phyloP scores from a whole-genome alignment of 2,113 vertebrate species.

The Coreoperca whiteheadi region DNA sequence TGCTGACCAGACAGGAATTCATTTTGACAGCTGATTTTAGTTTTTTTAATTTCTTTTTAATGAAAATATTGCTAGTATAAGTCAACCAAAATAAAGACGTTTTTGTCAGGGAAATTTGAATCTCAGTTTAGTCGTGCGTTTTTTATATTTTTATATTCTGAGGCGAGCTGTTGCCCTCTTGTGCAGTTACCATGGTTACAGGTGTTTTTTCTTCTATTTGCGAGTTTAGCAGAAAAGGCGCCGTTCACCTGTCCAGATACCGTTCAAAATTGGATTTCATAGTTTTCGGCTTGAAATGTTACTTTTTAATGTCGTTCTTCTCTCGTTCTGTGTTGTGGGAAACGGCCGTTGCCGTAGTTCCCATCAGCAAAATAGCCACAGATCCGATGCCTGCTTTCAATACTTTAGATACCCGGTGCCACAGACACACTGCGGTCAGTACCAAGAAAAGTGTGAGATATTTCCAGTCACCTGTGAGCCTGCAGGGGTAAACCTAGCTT shows the following conservation, averaged over 20 bases:
- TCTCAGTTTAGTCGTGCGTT: too few species aligned
- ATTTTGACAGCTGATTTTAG: too few species aligned
- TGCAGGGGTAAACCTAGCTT: conserved; percentile 9
- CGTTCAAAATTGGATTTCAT: background rate
- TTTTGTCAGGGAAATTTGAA: too few species aligned
- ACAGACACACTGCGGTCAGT: background rate
- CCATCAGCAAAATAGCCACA: background rate
- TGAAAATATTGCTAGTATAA: too few species aligned
- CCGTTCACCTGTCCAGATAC: background rate
- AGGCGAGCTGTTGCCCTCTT: too few species aligned
- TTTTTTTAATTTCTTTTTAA: too few species aligned
- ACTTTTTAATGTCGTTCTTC: background rate
- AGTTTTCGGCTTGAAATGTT: background rate
- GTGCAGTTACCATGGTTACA: background rate
- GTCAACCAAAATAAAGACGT: too few species aligned
- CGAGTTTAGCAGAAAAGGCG: background rate
- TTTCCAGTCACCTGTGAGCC: conserved; percentile 18
- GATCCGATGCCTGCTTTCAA: background rate
- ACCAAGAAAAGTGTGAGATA: background rate
- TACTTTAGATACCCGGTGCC: background rate
- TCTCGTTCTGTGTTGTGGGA: background rate
- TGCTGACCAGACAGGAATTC: too few species aligned
- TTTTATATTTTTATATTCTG: too few species aligned
- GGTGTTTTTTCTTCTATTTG: background rate
- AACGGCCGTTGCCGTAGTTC: background rate